Evolutionary conservation across 2,888 invertebrate genomes (phyloP).

Genomic region (Epirrhoe alternata): DNA sequence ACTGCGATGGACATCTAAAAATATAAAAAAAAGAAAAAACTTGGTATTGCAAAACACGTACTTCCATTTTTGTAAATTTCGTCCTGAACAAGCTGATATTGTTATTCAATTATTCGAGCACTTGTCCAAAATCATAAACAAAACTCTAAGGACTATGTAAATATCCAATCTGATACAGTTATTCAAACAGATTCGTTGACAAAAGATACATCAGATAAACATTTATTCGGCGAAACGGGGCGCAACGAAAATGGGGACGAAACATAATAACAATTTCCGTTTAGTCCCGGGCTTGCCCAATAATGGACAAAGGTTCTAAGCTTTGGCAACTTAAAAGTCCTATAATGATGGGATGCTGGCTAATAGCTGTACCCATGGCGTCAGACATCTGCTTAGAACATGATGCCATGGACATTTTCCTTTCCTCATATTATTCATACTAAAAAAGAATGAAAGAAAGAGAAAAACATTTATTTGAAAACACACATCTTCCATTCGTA

Average conservation of each 20-base stretch:
- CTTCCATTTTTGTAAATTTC: not conserved
- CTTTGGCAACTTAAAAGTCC: not conserved
- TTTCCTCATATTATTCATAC: no score
- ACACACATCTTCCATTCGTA: no score
- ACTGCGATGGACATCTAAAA: no score
- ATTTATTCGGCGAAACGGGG: constrained; percentile 51
- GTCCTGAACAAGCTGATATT: no score
- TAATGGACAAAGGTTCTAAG: constrained; percentile 32
- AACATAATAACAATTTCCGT: constrained; percentile 38
- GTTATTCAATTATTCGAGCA: not conserved
- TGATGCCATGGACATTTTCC: no score
- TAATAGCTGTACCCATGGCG: no score
- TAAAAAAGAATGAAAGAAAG: no score
- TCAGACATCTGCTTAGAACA: no score
- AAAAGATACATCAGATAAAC: constrained; percentile 42
- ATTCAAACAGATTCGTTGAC: constrained; percentile 24
- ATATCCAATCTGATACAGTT: constrained; percentile 19
- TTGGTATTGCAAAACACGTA: no score
- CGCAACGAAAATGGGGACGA: constrained; percentile 38
- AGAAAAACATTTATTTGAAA: no score
- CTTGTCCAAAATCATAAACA: not conserved
- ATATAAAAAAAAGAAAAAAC: no score
- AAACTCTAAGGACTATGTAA: not conserved
- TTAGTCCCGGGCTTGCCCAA: constrained; percentile 39
- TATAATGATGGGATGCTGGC: not conserved